phyloP scores from a whole-genome alignment of 2,888 invertebrate genomes.

The Chaetogeoica ovagalla region DNA sequence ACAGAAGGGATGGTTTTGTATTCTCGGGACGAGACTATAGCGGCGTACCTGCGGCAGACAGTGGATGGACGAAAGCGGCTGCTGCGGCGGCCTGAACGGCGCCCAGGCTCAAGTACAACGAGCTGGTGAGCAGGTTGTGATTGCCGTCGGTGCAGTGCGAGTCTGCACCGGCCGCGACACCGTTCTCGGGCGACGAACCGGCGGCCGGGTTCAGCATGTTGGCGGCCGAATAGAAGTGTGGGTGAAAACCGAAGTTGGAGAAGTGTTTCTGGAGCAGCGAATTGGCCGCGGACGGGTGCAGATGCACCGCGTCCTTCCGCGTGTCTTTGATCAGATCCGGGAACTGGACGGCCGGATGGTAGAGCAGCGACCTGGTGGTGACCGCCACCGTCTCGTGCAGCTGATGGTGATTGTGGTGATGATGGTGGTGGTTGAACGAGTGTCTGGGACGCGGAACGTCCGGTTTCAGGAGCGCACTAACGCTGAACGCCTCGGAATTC shows the following conservation, averaged over 20 bases:
- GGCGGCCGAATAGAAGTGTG: slow-evolving; percentile 54
- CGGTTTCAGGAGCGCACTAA: slow-evolving; percentile 78
- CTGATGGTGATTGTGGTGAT: slow-evolving; percentile 49
- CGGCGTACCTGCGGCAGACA: slow-evolving; percentile 49
- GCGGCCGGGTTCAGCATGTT: slow-evolving; percentile 27
- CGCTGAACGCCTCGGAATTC: slow-evolving; percentile 81
- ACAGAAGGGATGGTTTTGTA: too few species aligned
- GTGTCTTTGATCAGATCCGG: slow-evolving; percentile 63
- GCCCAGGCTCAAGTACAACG: slow-evolving; percentile 67
- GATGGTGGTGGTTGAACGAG: slow-evolving; percentile 13
- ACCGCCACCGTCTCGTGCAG: slow-evolving; percentile 58
- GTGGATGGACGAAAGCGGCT: slow-evolving; percentile 58
- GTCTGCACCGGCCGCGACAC: background rate
- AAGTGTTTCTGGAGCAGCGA: slow-evolving; percentile 61
- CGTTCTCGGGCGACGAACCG: slow-evolving; percentile 5
- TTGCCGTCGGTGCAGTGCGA: slow-evolving; percentile 55
- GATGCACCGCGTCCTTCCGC: slow-evolving; percentile 39
- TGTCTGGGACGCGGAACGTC: slow-evolving; percentile 64
- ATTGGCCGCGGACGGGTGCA: slow-evolving; percentile 56
- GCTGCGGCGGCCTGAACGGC: slow-evolving; percentile 68
- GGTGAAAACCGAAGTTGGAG: slow-evolving; percentile 64
- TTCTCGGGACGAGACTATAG: too few species aligned
- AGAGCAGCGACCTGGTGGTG: slow-evolving; percentile 66
- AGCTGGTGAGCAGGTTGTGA: slow-evolving; percentile 62
- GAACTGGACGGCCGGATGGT: slow-evolving; percentile 68